Conservation (phyloP, 2,888 invertebrate genomes). For the Synergus japonicus region DNA sequence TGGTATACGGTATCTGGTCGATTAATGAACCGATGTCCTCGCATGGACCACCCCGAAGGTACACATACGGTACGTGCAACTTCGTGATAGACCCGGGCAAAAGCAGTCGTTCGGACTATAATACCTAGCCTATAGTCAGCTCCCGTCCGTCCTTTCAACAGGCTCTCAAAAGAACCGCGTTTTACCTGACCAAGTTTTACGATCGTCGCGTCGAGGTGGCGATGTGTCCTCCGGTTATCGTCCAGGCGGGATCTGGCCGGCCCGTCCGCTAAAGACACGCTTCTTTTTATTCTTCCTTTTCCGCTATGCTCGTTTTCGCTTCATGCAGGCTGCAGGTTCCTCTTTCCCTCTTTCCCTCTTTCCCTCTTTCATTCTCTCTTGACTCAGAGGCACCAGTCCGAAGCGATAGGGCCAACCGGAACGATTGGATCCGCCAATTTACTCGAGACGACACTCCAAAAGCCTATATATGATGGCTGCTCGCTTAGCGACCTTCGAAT, state of each 20-base stretch:
- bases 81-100: slow-evolving; percentile 56
- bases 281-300: slow-evolving; percentile 61
- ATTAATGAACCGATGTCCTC: slow-evolving; percentile 76
- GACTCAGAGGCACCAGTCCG: slow-evolving; percentile 8
- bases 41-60: slow-evolving; percentile 73
- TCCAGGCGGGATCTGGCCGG: slow-evolving; percentile 69
- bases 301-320: slow-evolving; percentile 49
- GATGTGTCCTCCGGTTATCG: slow-evolving; percentile 76
- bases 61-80: slow-evolving; percentile 64
- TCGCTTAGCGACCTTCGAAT: slow-evolving; percentile 18
- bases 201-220: slow-evolving; percentile 77
- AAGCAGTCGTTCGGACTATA: slow-evolving; percentile 62
- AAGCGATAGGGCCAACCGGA: slow-evolving; percentile 35
- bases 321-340: slow-evolving; percentile 43
- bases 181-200: slow-evolving; percentile 77
- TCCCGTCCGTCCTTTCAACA: slow-evolving; percentile 65
- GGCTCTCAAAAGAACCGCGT: slow-evolving; percentile 72
- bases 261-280: slow-evolving; percentile 59
- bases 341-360: slow-evolving; percentile 44
- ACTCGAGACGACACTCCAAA: slow-evolving; percentile 45
- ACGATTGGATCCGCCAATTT: slow-evolving; percentile 58
- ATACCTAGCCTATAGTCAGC: slow-evolving; percentile 70
- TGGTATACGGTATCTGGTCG: slow-evolving; percentile 69
- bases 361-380: slow-evolving; percentile 27
- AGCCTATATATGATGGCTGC: slow-evolving; percentile 39